phyloP scores from a whole-genome alignment of 2,888 invertebrate genomes.

The Volucella inanis region DNA sequence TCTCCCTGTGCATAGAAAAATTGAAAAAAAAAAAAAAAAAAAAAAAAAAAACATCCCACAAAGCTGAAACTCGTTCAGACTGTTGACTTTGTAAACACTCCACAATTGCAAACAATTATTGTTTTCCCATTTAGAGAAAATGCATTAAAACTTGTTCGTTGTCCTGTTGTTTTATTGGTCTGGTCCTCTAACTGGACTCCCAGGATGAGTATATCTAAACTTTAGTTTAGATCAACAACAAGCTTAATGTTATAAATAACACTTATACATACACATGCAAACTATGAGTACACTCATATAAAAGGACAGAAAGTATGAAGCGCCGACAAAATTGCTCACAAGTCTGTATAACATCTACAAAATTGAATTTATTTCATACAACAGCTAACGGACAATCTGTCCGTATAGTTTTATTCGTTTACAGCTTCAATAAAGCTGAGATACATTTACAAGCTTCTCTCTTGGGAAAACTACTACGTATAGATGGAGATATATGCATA shows the following conservation, averaged over 20 bases:
- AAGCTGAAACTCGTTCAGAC: no score
- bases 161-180: conserved; percentile 11
- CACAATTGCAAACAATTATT: conserved; percentile 53
- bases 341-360: conserved; percentile 43
- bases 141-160: conserved; percentile 47
- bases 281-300: conserved; percentile 3
- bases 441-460: no score
- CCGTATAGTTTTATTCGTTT: conserved; percentile 21
- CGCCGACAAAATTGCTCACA: conserved; percentile 32
- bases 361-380: conserved; percentile 69
- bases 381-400: conserved; percentile 34
- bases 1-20: no score
- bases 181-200: conserved; percentile 1
- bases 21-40: no score
- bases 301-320: background rate
- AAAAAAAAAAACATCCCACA: no score
- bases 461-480: no score
- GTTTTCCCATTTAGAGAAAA: conserved; percentile 55
- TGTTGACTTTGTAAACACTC: conserved; percentile 28
- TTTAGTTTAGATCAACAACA: conserved; percentile 51
- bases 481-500: no score
- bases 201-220: background rate
- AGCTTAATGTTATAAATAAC: conserved; percentile 47
- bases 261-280: conserved; percentile 2
- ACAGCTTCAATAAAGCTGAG: background rate